Evolutionary conservation across 37 sponge, comb jelly and placozoan species (phyloP).

Genomic region (Mnemiopsis leidyi): DNA sequence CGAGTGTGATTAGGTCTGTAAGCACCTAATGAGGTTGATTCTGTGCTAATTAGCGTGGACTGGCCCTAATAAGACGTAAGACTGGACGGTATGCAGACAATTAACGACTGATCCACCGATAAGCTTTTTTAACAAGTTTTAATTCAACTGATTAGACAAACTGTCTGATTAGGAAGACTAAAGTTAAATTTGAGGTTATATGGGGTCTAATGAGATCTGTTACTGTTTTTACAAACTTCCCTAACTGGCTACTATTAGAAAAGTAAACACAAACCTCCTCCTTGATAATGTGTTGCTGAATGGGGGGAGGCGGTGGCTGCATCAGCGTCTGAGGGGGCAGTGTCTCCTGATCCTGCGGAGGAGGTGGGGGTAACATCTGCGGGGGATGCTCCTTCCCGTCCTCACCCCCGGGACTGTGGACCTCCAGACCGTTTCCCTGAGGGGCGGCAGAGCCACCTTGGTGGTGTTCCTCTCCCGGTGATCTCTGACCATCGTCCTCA

Average conservation of each 20-base stretch:
- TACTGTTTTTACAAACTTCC: too few relatives aligned
- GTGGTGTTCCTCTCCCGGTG: neutral
- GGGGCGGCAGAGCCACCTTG: too few relatives aligned
- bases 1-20: neutral
- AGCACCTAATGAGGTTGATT: neutral
- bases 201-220: too few relatives aligned
- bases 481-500: neutral
- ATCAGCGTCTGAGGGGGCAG: neutral
- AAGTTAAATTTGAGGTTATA: neutral
- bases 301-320: neutral
- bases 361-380: neutral
- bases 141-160: neutral
- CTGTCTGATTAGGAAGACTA: neutral
- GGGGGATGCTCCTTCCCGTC: neutral
- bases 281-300: slow-evolving; percentile 25
- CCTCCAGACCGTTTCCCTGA: neutral
- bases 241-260: neutral
- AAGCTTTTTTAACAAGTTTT: neutral
- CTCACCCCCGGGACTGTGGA: neutral
- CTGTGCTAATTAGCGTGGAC: neutral
- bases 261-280: neutral
- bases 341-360: neutral
- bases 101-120: neutral
- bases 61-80: neutral
- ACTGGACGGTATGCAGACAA: neutral